Base-by-base conservation (phyloP, 2,113 vertebrate genomes). In the Tinamus guttatus region DNA sequence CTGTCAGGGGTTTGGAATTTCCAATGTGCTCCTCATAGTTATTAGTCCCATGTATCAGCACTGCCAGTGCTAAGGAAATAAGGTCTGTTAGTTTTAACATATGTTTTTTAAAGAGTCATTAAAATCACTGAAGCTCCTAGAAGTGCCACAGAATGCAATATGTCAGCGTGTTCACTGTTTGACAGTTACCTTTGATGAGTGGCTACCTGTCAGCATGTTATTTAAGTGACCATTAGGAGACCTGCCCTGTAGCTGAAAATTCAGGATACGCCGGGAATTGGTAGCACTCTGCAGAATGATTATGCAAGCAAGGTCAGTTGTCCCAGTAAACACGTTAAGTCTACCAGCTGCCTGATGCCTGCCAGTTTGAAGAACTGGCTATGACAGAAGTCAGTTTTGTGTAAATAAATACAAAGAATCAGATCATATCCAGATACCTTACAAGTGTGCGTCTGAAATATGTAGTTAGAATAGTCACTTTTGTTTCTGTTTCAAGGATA, bases 181-280 rank as follows among this genome's bases (percentile, higher is more conserved):
- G n/a, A 4, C 27, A 49, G 21, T 75, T 85, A 20, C 6, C 81
- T 91, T 71, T 71, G 27, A 59, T 15, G 77, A 36, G 81, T 93
- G 70, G 40, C 52, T 89, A 47, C 5, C 14, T 93, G 54, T 76
- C 85, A 93, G 20, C 12, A 47, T 92, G 68, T 70, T 80, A 87
- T 94, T 93, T 78, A 95, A 93, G 64, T 58, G 69, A 62, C 81
- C 59, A 38, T 94, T 88, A 81, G 88, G 24, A 34, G 47, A 67
- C 81, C n/a, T 88, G 60, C 87, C 73, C 73, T 74, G 62, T 75
- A 86, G 43, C 90, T 97, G 91, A 95, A 96, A 90, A 77, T 1
- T 34, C 83, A 70, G 21, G 54, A 43, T 87, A 76, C 87, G 69
- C 68, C 82, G 84, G 58, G 82, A 91, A 32, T 3, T 59, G 54